Conservation (phyloP, 2,888 invertebrate species). For the Cordilura impudica region DNA sequence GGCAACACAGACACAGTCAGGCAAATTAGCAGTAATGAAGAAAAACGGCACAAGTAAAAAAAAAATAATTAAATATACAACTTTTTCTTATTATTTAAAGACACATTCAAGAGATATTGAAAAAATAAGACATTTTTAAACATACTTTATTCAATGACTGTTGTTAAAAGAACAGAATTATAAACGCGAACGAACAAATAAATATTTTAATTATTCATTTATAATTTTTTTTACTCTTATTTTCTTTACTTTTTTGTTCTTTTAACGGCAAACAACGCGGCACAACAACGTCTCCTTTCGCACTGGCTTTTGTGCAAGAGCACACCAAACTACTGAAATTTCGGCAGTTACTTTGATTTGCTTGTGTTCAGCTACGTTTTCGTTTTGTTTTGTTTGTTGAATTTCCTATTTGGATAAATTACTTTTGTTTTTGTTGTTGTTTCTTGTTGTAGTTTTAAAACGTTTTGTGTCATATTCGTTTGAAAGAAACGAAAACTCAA, state of each 20-base stretch:
- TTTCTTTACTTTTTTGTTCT: neutral
- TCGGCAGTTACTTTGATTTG: constrained; percentile 26
- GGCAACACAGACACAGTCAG: neutral
- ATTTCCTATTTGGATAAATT: neutral
- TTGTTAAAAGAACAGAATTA: too few species aligned
- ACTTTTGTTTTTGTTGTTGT: constrained; percentile 7
- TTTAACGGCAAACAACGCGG: constrained; percentile 35
- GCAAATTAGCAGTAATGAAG: constrained; percentile 35
- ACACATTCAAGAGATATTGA: too few species aligned
- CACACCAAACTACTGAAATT: constrained; percentile 32
- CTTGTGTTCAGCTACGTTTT: neutral
- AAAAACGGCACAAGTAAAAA: constrained; percentile 35
- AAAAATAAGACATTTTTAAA: too few species aligned
- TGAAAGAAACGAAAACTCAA: neutral
- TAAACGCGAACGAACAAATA: too few species aligned
- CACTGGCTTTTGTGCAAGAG: constrained; percentile 51
- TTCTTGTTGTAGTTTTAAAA: neutral
- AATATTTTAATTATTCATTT: too few species aligned
- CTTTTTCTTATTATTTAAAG: too few species aligned
- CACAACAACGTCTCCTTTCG: constrained; percentile 38
- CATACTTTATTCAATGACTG: too few species aligned
- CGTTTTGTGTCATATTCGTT: neutral
- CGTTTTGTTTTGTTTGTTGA: neutral
- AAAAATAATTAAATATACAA: neutral
- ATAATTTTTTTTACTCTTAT: too few species aligned